Conservation (phyloP, 2,113 vertebrate genomes). For the Pholis gunnellus region DNA sequence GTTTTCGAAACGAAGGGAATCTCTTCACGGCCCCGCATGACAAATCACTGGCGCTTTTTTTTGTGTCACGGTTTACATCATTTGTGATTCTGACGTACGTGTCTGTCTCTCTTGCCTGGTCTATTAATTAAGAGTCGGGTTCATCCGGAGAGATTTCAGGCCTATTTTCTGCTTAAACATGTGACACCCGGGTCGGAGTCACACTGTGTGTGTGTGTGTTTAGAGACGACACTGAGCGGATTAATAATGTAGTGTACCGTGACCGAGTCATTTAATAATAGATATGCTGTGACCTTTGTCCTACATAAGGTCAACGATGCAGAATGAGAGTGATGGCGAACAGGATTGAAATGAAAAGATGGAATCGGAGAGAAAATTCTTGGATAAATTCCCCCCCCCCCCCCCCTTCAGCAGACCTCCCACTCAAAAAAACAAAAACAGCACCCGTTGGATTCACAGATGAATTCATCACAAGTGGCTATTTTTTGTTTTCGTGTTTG, state of each 20-base stretch:
- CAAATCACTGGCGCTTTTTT: constrained; percentile 4
- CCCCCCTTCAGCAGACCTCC: constrained; percentile 14
- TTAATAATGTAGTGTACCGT: constrained; percentile 79
- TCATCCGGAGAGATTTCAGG: constrained; percentile 12
- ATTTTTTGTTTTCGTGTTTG: constrained; percentile 35
- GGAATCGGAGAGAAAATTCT: constrained; percentile 9
- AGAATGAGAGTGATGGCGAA: constrained; percentile 46
- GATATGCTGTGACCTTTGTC: constrained; percentile 77
- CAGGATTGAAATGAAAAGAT: constrained; percentile 10
- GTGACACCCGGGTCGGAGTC: constrained; percentile 26
- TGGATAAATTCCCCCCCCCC: constrained; percentile 7
- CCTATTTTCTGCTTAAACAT: constrained; percentile 38
- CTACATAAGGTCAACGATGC: constrained; percentile 59
- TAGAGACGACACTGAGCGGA: constrained; percentile 56
- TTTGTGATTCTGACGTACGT: constrained; percentile 37
- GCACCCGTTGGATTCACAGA: constrained; percentile 14
- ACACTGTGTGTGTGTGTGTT: constrained; percentile 60
- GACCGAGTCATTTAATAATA: constrained; percentile 78
- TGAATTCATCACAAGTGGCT: constrained; percentile 25
- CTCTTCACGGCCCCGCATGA: constrained; percentile 12
- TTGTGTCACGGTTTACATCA: constrained; percentile 2
- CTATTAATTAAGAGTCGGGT: constrained; percentile 15
- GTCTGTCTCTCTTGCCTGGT: constrained; percentile 17
- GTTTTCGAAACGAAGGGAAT: background rate
- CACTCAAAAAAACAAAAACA: constrained; percentile 18